Conservation (phyloP, 2,797 vertebrate genomes). For the Danio albolineatus region DNA sequence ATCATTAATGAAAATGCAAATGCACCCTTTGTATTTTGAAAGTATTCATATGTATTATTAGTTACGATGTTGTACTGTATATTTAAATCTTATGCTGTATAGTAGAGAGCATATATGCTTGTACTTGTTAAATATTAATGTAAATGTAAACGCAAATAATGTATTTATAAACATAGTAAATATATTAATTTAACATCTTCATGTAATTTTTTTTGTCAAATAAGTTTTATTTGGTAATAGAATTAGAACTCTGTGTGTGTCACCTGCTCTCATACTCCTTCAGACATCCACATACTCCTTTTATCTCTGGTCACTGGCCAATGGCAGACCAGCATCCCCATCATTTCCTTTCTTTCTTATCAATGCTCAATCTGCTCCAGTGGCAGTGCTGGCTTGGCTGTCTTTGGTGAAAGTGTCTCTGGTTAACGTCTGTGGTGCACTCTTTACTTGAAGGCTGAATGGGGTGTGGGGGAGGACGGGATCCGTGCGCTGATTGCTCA, state of each 20-base stretch:
- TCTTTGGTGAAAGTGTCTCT: conserved; percentile 32
- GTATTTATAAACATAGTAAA: too few relatives aligned
- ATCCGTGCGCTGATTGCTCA: not conserved
- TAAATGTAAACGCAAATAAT: too few relatives aligned
- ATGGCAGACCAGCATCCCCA: conserved; percentile 48
- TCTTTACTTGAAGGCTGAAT: conserved; percentile 23
- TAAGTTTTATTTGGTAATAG: too few relatives aligned
- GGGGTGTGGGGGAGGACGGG: not conserved
- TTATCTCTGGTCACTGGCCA: conserved; percentile 21
- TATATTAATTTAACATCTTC: too few relatives aligned
- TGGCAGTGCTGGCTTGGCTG: conserved; percentile 3
- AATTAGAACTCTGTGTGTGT: not conserved
- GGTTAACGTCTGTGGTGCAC: conserved; percentile 12
- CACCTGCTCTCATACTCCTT: not conserved
- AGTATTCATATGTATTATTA: too few relatives aligned
- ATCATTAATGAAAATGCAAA: too few relatives aligned
- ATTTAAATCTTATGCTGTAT: too few relatives aligned
- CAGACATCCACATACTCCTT: conserved; percentile 18
- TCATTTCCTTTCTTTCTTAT: conserved; percentile 38
- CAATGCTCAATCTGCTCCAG: not conserved
- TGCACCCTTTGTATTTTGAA: too few relatives aligned
- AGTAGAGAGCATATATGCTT: too few relatives aligned
- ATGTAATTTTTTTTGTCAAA: too few relatives aligned
- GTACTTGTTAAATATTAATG: too few relatives aligned
- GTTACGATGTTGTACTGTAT: too few relatives aligned